phyloP scores from a whole-genome alignment of 2,797 vertebrate genomes.

The Naso thynnoides region DNA sequence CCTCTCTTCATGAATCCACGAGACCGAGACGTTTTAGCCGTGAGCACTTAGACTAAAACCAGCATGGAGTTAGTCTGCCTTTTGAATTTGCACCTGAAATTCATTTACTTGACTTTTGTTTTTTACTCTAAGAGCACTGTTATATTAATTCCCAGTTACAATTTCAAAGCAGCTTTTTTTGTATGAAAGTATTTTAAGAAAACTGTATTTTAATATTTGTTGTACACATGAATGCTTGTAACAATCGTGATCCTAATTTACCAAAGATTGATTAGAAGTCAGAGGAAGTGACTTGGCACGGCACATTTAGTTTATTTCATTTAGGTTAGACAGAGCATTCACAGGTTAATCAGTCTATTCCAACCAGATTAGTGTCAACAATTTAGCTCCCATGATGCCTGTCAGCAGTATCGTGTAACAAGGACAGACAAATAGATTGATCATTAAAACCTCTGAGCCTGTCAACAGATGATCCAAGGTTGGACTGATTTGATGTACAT shows the following conservation, averaged over 20 bases:
- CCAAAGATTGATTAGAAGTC: conserved; percentile 67
- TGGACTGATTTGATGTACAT: conserved; percentile 6
- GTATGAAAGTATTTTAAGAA: conserved; percentile 50
- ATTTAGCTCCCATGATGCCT: conserved; percentile 6
- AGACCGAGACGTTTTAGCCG: conserved; percentile 49
- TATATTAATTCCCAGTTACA: conserved; percentile 52
- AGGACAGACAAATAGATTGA: not conserved
- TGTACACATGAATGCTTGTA: conserved; percentile 43
- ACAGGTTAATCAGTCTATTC: not conserved
- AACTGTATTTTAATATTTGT: conserved; percentile 64
- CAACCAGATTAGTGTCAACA: not conserved
- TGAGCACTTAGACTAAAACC: conserved; percentile 72
- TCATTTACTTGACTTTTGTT: conserved; percentile 70
- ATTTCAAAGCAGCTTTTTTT: conserved; percentile 67
- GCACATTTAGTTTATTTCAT: conserved; percentile 17
- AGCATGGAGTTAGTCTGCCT: conserved; percentile 26
- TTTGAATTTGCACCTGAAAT: conserved; percentile 78
- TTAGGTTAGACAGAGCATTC: conserved; percentile 21
- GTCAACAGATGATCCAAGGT: conserved; percentile 1
- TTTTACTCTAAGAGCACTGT: conserved; percentile 69
- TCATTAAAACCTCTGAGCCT: too few relatives aligned
- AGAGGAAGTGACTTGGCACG: not conserved
- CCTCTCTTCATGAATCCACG: conserved; percentile 77
- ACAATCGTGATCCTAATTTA: conserved; percentile 52
- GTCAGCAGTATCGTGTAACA: not conserved